phyloP scores from a whole-genome alignment of 2,797 vertebrate genomes.

The Cirrhinus mrigala region DNA sequence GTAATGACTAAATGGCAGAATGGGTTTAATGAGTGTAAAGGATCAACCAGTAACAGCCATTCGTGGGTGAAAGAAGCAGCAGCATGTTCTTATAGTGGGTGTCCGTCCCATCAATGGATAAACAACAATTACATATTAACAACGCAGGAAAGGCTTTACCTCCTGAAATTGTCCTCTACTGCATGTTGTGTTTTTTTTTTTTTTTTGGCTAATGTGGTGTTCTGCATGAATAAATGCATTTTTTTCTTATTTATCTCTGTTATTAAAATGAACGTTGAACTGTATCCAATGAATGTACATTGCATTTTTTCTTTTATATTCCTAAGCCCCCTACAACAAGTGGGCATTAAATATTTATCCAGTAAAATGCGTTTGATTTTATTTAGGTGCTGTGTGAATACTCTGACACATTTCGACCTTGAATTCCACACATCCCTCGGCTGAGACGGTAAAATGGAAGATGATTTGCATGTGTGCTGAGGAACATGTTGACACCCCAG shows the following conservation, averaged over 20 bases:
- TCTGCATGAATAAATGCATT: constrained; percentile 21
- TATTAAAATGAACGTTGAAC: background rate
- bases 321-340: background rate
- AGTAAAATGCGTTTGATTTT: background rate
- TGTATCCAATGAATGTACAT: background rate
- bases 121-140: constrained; percentile 53
- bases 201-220: constrained; percentile 26
- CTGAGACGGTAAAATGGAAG: constrained; percentile 72
- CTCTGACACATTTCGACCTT: constrained; percentile 74
- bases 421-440: constrained; percentile 74
- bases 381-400: background rate
- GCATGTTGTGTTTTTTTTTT: constrained; percentile 31
- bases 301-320: background rate
- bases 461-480: constrained; percentile 78
- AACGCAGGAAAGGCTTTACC: constrained; percentile 27
- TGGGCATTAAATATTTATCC: constrained; percentile 3
- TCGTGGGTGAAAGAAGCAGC: background rate
- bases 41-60: background rate
- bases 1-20: constrained; percentile 2
- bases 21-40: constrained; percentile 23
- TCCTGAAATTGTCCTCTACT: constrained; percentile 2
- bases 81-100: background rate
- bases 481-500: constrained; percentile 81
- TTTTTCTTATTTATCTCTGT: background rate
- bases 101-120: constrained; percentile 16